phyloP scores from a whole-genome alignment of 2,113 vertebrate species.

The Oncorhynchus gorbuscha region DNA sequence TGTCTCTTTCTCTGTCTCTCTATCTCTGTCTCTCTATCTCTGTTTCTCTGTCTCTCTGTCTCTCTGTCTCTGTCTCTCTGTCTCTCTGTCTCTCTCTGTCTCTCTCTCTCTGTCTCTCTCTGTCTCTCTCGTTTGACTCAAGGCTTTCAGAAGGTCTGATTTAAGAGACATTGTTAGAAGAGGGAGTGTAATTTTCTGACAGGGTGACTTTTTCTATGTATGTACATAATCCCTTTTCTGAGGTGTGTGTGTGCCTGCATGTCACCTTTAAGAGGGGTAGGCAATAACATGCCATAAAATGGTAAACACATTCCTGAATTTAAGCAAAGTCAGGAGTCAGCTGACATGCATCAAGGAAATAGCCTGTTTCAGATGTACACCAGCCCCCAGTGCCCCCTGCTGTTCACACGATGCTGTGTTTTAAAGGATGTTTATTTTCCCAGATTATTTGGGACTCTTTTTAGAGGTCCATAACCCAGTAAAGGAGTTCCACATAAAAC shows the following conservation, averaged over 20 bases:
- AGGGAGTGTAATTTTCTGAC: slow-evolving; percentile 33
- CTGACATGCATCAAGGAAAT: slow-evolving; percentile 24
- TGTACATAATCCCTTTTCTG: background rate
- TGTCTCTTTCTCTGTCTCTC: too few species aligned
- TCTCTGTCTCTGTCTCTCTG: too few species aligned
- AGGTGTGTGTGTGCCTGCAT: background rate
- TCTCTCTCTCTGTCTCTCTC: too few species aligned
- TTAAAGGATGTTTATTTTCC: background rate
- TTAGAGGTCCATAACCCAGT: background rate
- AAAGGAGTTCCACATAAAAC: background rate
- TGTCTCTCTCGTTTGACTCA: slow-evolving; percentile 43
- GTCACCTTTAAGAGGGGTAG: background rate
- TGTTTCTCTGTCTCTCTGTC: too few species aligned
- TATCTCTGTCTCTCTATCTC: too few species aligned
- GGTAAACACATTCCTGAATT: slow-evolving; percentile 42
- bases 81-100: too few species aligned
- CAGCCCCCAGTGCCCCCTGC: slow-evolving; percentile 41
- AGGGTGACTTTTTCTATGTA: background rate
- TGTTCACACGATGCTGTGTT: slow-evolving; percentile 19
- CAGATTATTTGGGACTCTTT: background rate
- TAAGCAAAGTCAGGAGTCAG: slow-evolving; percentile 13
- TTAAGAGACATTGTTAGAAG: slow-evolving; percentile 41
- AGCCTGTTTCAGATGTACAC: background rate
- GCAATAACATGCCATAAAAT: slow-evolving; percentile 43
- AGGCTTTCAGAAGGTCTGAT: slow-evolving; percentile 38